Conservation (phyloP, 64 coral and sea anemone genomes). For the Dendronephthya gigantea region DNA sequence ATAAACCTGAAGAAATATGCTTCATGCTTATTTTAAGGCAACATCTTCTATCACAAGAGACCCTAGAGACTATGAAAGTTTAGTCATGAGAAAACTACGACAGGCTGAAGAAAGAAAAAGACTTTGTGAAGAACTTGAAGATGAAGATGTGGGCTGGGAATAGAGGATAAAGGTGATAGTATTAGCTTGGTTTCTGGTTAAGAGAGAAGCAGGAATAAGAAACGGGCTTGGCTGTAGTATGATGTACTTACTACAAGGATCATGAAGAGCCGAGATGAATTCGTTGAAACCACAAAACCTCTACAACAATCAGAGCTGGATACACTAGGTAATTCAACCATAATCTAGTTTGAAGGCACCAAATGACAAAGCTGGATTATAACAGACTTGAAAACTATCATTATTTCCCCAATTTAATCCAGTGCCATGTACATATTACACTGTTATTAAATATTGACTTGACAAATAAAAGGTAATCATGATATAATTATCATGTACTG, state of each 20-base stretch:
- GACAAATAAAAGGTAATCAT: background rate
- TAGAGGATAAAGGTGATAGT: background rate
- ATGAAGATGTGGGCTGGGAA: constrained; percentile 41
- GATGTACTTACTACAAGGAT: no score
- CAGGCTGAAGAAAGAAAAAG: constrained; percentile 89
- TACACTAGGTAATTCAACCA: no score
- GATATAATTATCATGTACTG: background rate
- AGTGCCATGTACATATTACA: background rate
- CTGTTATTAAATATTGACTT: background rate
- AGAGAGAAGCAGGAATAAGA: no score
- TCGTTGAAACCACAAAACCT: no score
- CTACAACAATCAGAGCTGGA: no score
- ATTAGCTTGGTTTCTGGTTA: background rate
- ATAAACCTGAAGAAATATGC: no score
- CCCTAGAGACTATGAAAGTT: constrained; percentile 74
- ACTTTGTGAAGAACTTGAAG: constrained; percentile 66
- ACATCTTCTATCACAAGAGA: background rate
- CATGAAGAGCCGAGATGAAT: no score
- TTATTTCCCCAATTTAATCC: no score
- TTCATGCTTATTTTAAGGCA: background rate
- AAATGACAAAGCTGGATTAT: background rate
- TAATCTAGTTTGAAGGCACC: no score
- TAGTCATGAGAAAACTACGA: constrained; percentile 76
- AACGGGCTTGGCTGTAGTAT: no score
- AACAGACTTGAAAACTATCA: no score